Percentiles rank a stretch among this genome's conserved stretches.
phyloP scores from a whole-genome alignment of 2,113 vertebrate genomes.

The Chlorodrepanis virens region DNA sequence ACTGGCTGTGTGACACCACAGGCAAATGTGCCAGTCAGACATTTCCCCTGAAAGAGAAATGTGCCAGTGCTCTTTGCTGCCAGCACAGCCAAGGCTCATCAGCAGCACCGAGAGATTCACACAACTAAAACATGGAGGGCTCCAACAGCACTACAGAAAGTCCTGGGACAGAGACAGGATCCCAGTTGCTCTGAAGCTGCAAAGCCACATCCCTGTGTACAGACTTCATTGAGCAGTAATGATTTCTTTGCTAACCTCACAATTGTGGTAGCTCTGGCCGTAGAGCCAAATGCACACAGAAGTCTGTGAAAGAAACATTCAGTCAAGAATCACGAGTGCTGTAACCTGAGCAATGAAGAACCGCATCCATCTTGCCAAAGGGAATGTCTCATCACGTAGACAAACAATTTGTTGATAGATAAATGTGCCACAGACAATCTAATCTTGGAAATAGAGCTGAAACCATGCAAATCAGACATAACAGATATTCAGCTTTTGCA shows the following conservation, averaged over 20 bases:
- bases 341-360: neutral
- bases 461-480: neutral
- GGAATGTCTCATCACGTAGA: neutral
- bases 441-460: neutral
- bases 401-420: neutral
- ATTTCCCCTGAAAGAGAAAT: neutral
- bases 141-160: neutral
- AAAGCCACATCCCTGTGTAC: neutral
- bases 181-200: neutral
- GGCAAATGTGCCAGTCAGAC: neutral
- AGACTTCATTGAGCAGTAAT: neutral
- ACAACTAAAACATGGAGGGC: neutral
- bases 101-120: neutral
- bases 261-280: neutral
- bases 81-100: neutral
- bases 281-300: neutral
- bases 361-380: neutral
- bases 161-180: neutral
- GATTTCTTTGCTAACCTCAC: neutral
- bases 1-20: neutral
- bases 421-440: neutral
- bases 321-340: neutral
- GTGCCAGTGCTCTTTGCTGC: neutral
- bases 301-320: neutral
- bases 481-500: neutral